Conservation (phyloP, 2,888 invertebrate species). For the Lasioglossum zephyrum region DNA sequence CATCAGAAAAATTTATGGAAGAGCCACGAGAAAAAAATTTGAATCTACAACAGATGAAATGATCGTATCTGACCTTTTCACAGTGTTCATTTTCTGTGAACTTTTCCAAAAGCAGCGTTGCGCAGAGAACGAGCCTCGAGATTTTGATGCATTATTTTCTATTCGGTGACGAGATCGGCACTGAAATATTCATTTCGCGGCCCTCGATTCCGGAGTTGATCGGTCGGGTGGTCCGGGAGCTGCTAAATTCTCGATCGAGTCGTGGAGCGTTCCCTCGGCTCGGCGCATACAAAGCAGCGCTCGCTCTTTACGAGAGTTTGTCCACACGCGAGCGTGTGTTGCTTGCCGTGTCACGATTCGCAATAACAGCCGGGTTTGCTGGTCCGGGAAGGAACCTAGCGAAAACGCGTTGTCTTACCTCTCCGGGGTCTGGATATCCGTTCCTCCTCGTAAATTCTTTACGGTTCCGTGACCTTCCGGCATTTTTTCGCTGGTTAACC, state of each 20-base stretch:
- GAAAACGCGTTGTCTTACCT: constrained; percentile 16
- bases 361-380: constrained; percentile 41
- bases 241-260: constrained; percentile 34
- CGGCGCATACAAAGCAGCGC: constrained; percentile 28
- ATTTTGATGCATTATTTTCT: neutral
- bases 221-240: neutral
- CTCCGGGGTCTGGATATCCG: constrained; percentile 22
- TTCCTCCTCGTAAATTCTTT: constrained; percentile 75
- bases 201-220: constrained; percentile 12
- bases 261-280: neutral
- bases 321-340: constrained; percentile 8
- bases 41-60: neutral
- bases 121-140: neutral
- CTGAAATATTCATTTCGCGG: constrained; percentile 25
- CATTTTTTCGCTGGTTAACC: neutral
- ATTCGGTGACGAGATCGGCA: neutral
- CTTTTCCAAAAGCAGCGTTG: neutral
- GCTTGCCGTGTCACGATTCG: constrained; percentile 43
- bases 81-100: neutral
- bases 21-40: too few relatives aligned
- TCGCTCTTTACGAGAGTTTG: constrained; percentile 29
- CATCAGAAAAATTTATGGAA: too few relatives aligned
- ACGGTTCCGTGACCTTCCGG: constrained; percentile 59
- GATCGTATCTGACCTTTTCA: too few relatives aligned
- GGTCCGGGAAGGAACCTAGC: constrained; percentile 43